Base-by-base conservation (phyloP, 2,888 invertebrate species). In the Alentia gelatinosa region DNA sequence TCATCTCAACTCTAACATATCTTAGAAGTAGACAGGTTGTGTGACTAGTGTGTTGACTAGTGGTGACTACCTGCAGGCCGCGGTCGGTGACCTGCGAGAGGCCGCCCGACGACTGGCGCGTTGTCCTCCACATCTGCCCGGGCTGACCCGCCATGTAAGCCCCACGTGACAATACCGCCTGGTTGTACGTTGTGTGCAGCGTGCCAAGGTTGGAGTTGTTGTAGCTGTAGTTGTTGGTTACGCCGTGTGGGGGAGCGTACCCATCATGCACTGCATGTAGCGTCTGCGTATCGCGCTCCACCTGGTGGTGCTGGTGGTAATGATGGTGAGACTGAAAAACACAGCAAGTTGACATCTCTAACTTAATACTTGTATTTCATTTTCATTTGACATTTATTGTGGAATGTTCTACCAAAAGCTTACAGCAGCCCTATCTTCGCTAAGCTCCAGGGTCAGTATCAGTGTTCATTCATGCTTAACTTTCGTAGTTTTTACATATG, bases 171-270 rank as follows among this genome's bases (percentile, higher is more conserved):
- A 86, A 33, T n/a, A n/a, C n/a, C 23, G 86, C 86, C n/a, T 86
- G 86, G 86, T 86, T 86, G 86, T 86, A 86, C 26, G 89, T 63
- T 33, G 89, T 37, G 63, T 89, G 89, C 37, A 89, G 68, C 15
- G 89, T 89, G 56, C 89, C 63, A 19, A 89, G 68, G 50, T 35
- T 88, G n/a, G 30, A 35, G 42, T 90, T 91, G 90, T 84, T 91
- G 90, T 83, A 91, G 50, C 84, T 90, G 42, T 83, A 90, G 63
- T 83, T 90, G 42, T 30, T 40, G 74, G 33, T 88, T 33, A 68
- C 89, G 15, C n/a, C 37, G 56, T 63, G 89, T n/a, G n/a, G n/a
- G 30, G 12, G 19, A 3, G 63, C 1, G 37, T n/a, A n/a, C 26
- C n/a, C n/a, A 26, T 86, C 86, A 19, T 86, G 86, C 35, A 89